Evolutionary conservation across 2,113 vertebrate species (phyloP).

Genomic region (Grammomys dolichurus): DNA sequence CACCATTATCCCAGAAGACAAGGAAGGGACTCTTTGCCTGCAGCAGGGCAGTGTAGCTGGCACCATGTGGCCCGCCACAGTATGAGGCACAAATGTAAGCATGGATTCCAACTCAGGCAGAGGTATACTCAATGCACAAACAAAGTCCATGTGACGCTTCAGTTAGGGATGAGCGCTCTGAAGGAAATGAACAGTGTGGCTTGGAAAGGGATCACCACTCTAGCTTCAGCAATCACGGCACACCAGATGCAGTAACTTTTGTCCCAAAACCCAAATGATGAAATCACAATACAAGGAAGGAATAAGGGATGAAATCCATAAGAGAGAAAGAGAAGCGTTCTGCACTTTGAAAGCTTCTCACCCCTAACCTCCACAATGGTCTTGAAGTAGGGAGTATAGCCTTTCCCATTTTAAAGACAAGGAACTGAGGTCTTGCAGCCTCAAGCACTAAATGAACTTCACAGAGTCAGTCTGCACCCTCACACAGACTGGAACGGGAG

Average conservation of each 20-base stretch:
- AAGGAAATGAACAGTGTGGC: neutral
- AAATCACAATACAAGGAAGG: neutral
- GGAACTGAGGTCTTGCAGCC: neutral
- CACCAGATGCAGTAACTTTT: neutral
- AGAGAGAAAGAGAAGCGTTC: rapidly evolving
- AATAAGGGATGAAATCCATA: rapidly evolving
- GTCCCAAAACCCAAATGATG: neutral
- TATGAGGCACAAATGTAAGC: neutral
- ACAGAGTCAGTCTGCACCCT: neutral
- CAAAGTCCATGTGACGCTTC: neutral
- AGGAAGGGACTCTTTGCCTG: neutral
- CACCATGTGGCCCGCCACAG: rapidly evolving
- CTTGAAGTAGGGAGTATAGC: neutral
- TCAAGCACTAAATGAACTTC: neutral
- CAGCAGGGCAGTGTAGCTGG: neutral
- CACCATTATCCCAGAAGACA: neutral
- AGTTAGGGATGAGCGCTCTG: neutral
- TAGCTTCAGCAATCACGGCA: neutral
- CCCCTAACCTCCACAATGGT: neutral
- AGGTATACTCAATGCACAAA: neutral
- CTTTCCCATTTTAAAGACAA: neutral
- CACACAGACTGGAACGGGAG: neutral
- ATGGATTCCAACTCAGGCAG: neutral
- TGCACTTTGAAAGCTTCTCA: neutral
- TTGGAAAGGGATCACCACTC: neutral